phyloP scores from a whole-genome alignment of 2,888 invertebrate species.

The Thereva nobilitata region DNA sequence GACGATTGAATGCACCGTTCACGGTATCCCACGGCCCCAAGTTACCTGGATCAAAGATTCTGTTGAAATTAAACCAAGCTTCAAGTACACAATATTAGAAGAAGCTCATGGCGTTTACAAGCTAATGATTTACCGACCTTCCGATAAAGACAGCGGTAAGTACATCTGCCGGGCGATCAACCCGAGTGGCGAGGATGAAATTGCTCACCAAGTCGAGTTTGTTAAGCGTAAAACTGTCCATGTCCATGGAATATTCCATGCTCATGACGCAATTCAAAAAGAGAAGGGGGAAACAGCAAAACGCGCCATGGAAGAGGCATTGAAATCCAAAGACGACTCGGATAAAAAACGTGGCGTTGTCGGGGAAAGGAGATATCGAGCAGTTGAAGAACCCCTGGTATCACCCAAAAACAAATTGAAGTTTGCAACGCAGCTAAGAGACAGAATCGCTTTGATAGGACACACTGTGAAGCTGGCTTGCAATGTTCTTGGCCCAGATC shows the following conservation, averaged over 20 bases:
- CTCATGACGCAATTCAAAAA: slow-evolving; percentile 51
- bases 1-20: slow-evolving; percentile 61
- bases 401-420: slow-evolving; percentile 55
- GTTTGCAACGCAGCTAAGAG: slow-evolving; percentile 77
- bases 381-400: slow-evolving; percentile 49
- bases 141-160: slow-evolving; percentile 66
- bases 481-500: slow-evolving; percentile 73
- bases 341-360: slow-evolving; percentile 51
- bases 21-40: slow-evolving; percentile 56
- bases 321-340: slow-evolving; percentile 56
- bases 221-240: slow-evolving; percentile 61
- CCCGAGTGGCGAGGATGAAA: slow-evolving; percentile 64
- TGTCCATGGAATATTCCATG: slow-evolving; percentile 56
- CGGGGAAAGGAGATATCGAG: slow-evolving; percentile 43
- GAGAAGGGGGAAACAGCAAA: slow-evolving; percentile 53
- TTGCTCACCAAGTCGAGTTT: slow-evolving; percentile 60
- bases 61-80: slow-evolving; percentile 53
- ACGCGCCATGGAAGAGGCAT: slow-evolving; percentile 54
- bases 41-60: slow-evolving; percentile 55
- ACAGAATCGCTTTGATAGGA: slow-evolving; percentile 75
- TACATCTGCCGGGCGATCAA: slow-evolving; percentile 74
- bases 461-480: slow-evolving; percentile 77
- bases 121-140: slow-evolving; percentile 62
- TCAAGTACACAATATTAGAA: slow-evolving; percentile 55
- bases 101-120: slow-evolving; percentile 60